Base-by-base conservation (phyloP, 2,888 invertebrate genomes). In the Andrena haemorrhoa region DNA sequence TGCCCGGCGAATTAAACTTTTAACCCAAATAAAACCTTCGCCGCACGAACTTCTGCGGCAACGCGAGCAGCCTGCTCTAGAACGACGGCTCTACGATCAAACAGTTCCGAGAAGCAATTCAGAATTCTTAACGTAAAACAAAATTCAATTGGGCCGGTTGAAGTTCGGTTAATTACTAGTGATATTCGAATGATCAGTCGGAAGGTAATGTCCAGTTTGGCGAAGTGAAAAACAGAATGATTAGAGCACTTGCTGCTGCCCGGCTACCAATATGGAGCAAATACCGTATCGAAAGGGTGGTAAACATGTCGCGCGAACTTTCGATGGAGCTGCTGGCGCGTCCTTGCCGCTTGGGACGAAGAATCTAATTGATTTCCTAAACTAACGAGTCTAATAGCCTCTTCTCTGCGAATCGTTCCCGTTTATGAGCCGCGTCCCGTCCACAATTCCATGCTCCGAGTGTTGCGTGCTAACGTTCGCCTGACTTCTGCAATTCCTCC, bases 1-100 rank as follows among this genome's bases (percentile, higher is more conserved):
- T 86, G 78, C 61, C 82, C 84, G 66, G 85, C 76, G 79, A 90
- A 86, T 91, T 83, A 87, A 88, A 86, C 87, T 87, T 90, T 90
- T 89, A 91, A 90, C 90, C 89, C 86, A 89, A 90, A 91, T 79
- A 79, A 58, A 12, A 53, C 23, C 31, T 53, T 72, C 60, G 61
- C 75, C 53, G 61, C 29, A 26, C 53, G n/a, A 53, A 56, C 85
- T 82, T 49, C 61, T 53, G 29, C 23, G n/a, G 31, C 33, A 26
- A 5, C 31, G 16, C 3, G 23, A 47, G n/a, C 20, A 58, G 12
- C 26, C 60, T 1, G 31, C 10, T 10, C 23, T 31, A 56, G 3
- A 16, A 68, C 3, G 8, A 68, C 3, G 8, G 16, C 51, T 23
- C 51, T 23, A 31, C 60, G 31, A 20, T 0, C 8, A 0, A 7